Base-by-base conservation (phyloP, 2,888 invertebrate species). In the Melieria omissa region DNA sequence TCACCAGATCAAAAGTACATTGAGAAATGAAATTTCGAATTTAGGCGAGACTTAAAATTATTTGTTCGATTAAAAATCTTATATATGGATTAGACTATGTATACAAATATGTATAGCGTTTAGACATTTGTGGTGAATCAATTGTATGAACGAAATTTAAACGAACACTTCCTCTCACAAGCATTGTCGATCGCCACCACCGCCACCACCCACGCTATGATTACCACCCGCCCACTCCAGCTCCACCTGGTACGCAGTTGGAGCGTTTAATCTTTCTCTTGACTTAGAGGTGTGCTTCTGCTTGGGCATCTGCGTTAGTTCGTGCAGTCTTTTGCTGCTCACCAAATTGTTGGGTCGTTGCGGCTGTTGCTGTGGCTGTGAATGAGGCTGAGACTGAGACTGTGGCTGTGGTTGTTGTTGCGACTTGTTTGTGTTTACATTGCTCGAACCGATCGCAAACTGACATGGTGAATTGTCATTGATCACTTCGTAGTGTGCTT, bases 401-500 rank as follows among this genome's bases (percentile, higher is more conserved):
- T 75, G 66, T 67, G 76, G 49, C 71, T 66, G 66, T 67, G 76
- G 49, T 70, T 66, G 66, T 14, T 73, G 73, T 60, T 81, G 80
- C 65, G 78, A 73, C 65, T 74, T 42, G 54, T 41, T 49, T 74
- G 72, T 67, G 29, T 29, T 29, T 29, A 29, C 29, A 2, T 29
- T 29, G 29, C 29, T 29, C 29, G 29, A 29, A 74, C 66, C 61
- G 4, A n/a, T 55, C n/a, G 57, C 47, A 62, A 72, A 65, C 55
- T 72, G 49, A 63, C 52, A 57, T 10, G 54, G 52, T 4, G 69
- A 70, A 12, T 80, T 80, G 73, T 86, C 87, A 72, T 86, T 83
- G 78, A 87, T 85, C 77, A 86, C 80, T 79, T 92, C 91, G 80
- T 92, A 92, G 78, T 91, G 91, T 0, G 91, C 90, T 77, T 91